A percentile compares a stretch with the other conserved stretches of the same genome.
Conservation (phyloP, 2,888 invertebrate species). For the Hyles lineata region DNA sequence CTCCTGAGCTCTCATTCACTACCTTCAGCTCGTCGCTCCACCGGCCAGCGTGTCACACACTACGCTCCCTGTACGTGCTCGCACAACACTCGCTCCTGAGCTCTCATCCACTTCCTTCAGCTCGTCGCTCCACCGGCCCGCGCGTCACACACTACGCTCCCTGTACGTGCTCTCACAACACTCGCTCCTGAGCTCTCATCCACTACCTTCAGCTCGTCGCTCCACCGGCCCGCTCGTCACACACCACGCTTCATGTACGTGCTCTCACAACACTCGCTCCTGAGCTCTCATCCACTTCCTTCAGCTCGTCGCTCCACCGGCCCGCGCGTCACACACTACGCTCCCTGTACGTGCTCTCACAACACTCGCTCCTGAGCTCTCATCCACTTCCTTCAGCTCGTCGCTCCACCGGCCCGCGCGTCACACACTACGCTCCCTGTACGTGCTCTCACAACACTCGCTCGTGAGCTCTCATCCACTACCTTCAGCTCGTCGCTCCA, state of each 20-base stretch:
- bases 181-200: conserved; percentile 6
- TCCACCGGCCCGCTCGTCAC: neutral
- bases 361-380: too few species aligned
- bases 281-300: too few species aligned
- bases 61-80: neutral
- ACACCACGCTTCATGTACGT: too few species aligned
- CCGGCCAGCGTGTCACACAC: neutral
- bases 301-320: too few species aligned
- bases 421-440: conserved; percentile 2
- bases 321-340: too few species aligned
- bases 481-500: conserved; percentile 6
- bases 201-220: neutral
- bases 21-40: conserved; percentile 6
- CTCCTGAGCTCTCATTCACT: conserved; percentile 19
- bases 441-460: conserved; percentile 15
- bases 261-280: too few species aligned
- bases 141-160: conserved; percentile 7
- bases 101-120: conserved; percentile 17
- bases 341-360: too few species aligned
- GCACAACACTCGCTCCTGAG: neutral
- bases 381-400: too few species aligned
- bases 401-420: too few species aligned
- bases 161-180: conserved; percentile 5
- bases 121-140: conserved; percentile 1
- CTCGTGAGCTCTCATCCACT: conserved; percentile 16